Conservation (phyloP, 2,797 vertebrate species). For the Chelonia mydas region DNA sequence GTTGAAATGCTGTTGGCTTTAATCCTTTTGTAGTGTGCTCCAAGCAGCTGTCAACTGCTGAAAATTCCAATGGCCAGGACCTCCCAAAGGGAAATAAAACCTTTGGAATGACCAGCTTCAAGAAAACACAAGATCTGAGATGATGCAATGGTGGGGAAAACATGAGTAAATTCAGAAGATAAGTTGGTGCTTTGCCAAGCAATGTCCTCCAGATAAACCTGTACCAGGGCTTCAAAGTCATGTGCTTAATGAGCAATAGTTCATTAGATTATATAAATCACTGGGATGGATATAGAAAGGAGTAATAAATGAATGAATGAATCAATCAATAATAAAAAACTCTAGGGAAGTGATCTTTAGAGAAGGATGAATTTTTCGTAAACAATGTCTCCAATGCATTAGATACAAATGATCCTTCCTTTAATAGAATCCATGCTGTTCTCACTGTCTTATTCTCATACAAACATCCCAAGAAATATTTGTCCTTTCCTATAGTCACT, state of each 20-base stretch:
- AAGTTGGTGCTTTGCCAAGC: conserved; percentile 69
- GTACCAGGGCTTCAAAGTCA: conserved; percentile 70
- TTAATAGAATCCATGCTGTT: conserved; percentile 57
- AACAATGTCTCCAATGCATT: conserved; percentile 50
- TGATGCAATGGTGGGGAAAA: conserved; percentile 74
- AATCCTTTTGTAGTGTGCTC: conserved; percentile 68
- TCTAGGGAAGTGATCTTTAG: conserved; percentile 54
- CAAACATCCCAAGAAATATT: conserved; percentile 71
- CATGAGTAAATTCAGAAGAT: conserved; percentile 65
- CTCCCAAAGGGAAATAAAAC: conserved; percentile 80
- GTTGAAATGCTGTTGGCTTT: conserved; percentile 77
- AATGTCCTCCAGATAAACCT: conserved; percentile 72
- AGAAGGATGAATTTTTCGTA: conserved; percentile 60
- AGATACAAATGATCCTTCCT: conserved; percentile 67
- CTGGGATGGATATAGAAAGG: conserved; percentile 62
- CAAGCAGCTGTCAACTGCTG: conserved; percentile 78
- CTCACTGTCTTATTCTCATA: conserved; percentile 71
- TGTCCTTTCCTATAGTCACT: conserved; percentile 26
- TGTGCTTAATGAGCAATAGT: conserved; percentile 66
- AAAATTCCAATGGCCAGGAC: conserved; percentile 65
- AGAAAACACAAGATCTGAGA: conserved; percentile 77
- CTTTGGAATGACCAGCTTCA: conserved; percentile 71
- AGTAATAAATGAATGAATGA: conserved; percentile 65
- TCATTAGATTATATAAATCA: conserved; percentile 69
- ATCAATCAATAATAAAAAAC: conserved; percentile 74